Conservation (phyloP, 1,140 invertebrate species). For the Phthorimaea operculella region DNA sequence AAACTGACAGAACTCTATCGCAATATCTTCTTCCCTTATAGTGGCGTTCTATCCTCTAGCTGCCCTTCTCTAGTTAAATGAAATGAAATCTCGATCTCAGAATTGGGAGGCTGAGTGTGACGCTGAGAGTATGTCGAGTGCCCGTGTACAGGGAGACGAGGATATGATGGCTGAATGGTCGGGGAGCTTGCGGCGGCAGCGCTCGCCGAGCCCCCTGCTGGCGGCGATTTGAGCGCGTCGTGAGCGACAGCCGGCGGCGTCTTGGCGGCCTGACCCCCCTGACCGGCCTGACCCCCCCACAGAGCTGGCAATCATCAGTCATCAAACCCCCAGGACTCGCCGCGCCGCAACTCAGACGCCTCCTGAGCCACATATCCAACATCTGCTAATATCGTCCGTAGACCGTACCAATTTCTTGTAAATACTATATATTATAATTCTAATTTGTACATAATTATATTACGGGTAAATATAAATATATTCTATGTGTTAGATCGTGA, state of each 20-base stretch:
- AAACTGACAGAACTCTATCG: neutral
- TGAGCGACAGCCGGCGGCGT: slow-evolving; percentile 2
- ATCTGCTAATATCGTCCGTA: slow-evolving; percentile 18
- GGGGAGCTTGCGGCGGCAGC: slow-evolving; percentile 46
- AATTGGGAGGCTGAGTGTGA: slow-evolving; percentile 65
- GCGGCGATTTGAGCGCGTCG: slow-evolving; percentile 35
- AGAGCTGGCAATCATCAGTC: neutral
- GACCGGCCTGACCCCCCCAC: slow-evolving; percentile 5
- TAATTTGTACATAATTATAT: slow-evolving; percentile 7
- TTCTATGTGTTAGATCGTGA: slow-evolving; percentile 12
- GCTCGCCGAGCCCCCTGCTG: slow-evolving; percentile 56
- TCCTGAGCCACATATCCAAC: slow-evolving; percentile 26
- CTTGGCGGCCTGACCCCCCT: neutral
- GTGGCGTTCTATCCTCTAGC: slow-evolving; percentile 22
- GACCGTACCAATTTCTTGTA: slow-evolving; percentile 17
- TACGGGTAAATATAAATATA: neutral
- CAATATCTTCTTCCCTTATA: slow-evolving; percentile 18
- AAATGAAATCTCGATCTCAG: slow-evolving; percentile 62
- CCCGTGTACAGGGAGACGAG: slow-evolving; percentile 66
- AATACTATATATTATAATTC: slow-evolving; percentile 1
- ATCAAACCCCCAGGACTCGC: neutral
- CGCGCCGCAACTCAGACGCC: neutral
- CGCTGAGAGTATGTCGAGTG: slow-evolving; percentile 66
- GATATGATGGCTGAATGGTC: slow-evolving; percentile 63
- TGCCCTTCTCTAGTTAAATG: slow-evolving; percentile 40